Conservation (phyloP, 2,797 vertebrate species). For the Halcyon badia region DNA sequence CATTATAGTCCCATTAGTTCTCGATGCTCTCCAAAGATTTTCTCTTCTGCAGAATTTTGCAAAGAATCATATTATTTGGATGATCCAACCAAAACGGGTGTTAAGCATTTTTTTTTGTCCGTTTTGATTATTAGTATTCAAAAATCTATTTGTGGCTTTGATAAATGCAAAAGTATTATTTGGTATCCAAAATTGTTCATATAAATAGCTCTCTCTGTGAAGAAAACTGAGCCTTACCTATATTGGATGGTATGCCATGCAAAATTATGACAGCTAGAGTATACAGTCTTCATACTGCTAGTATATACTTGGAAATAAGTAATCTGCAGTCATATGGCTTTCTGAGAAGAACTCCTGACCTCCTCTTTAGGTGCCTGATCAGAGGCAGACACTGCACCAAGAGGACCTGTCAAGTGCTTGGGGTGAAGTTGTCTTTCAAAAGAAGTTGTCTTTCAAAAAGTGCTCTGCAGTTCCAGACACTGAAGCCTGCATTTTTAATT, state of each 20-base stretch:
- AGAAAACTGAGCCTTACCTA: neutral
- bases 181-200: neutral
- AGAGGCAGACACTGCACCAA: accelerated
- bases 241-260: neutral
- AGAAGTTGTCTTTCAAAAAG: neutral
- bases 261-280: neutral
- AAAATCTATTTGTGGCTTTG: neutral
- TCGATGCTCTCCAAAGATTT: neutral
- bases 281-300: neutral
- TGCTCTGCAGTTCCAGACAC: neutral
- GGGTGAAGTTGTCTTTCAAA: neutral
- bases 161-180: neutral
- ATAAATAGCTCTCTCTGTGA: neutral
- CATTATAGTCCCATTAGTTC: neutral
- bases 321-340: neutral
- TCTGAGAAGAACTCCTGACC: neutral
- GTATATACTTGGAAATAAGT: neutral
- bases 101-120: neutral
- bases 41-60: neutral
- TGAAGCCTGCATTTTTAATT: neutral
- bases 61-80: neutral
- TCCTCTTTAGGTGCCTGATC: neutral
- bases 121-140: neutral
- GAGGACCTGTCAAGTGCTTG: neutral
- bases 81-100: neutral